Percentiles rank a stretch among this genome's conserved stretches.
phyloP scores from a whole-genome alignment of 2,797 vertebrate genomes.

The Sebastes cheni region DNA sequence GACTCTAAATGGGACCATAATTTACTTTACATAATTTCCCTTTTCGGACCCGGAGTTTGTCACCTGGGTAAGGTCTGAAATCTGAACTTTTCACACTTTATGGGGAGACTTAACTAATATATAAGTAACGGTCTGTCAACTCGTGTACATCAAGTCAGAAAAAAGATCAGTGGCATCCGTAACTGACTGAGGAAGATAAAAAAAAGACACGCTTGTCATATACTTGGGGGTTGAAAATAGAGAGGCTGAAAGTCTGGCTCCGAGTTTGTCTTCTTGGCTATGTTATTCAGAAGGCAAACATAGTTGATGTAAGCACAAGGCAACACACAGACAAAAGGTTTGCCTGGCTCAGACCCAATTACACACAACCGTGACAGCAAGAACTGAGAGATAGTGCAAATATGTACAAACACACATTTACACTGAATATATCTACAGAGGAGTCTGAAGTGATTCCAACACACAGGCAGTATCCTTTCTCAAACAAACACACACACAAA shows the following conservation, averaged over 20 bases:
- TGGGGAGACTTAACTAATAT: not conserved
- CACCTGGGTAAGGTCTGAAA: not conserved
- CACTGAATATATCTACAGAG: not conserved
- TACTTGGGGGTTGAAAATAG: not conserved
- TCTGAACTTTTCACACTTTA: not conserved
- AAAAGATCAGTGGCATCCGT: not conserved
- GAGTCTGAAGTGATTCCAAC: slow-evolving; percentile 31
- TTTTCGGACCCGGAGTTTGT: not conserved
- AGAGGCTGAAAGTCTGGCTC: slow-evolving; percentile 6
- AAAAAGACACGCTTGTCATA: not conserved
- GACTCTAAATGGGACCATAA: no score
- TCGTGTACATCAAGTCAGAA: not conserved
- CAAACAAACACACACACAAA: not conserved
- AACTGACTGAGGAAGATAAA: not conserved
- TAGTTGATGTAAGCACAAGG: slow-evolving; percentile 62
- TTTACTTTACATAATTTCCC: no score
- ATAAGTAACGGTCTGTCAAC: not conserved
- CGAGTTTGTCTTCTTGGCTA: slow-evolving; percentile 14
- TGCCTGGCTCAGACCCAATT: slow-evolving; percentile 56
- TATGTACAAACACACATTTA: slow-evolving; percentile 2
- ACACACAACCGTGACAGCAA: slow-evolving; percentile 35
- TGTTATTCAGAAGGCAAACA: slow-evolving; percentile 33
- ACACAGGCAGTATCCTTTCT: not conserved
- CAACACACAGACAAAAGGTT: slow-evolving; percentile 56
- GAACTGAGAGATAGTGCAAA: slow-evolving; percentile 39